Percentiles rank a stretch among this genome's conserved stretches.
phyloP scores from a whole-genome alignment of 2,113 vertebrate species.

The Hypanus sabinus region DNA sequence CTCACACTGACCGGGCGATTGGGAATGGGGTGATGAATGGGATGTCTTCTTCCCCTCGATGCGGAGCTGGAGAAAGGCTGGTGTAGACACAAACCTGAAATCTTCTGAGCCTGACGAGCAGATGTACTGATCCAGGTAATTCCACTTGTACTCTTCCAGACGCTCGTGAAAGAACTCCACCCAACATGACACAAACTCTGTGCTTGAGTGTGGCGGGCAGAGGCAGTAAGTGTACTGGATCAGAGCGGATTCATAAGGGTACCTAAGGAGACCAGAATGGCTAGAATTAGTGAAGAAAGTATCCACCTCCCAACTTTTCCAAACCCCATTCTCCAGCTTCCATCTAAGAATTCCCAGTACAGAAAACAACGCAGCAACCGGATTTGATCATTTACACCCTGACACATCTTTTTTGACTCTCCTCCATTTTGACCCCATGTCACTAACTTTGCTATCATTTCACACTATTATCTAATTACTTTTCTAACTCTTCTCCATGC shows the following conservation, averaged over 20 bases:
- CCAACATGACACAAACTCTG: slow-evolving; percentile 88
- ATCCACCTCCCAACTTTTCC: neutral
- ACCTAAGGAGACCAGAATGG: slow-evolving; percentile 55
- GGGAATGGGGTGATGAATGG: neutral
- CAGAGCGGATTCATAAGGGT: slow-evolving; percentile 86
- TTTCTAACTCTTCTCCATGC: neutral
- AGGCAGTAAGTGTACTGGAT: slow-evolving; percentile 93
- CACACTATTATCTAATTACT: neutral
- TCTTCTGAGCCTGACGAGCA: slow-evolving; percentile 94
- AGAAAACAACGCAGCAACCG: neutral
- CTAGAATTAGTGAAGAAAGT: too few species aligned
- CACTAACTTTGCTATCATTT: too few species aligned
- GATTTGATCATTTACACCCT: neutral
- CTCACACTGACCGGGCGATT: neutral
- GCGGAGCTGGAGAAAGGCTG: neutral
- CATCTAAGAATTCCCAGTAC: neutral
- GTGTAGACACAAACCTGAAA: slow-evolving; percentile 69
- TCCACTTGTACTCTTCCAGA: slow-evolving; percentile 97
- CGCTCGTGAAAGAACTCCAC: slow-evolving; percentile 93
- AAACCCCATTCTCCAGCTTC: neutral
- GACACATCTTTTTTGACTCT: neutral
- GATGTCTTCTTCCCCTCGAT: neutral
- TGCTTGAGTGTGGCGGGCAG: slow-evolving; percentile 82
- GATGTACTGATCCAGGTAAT: slow-evolving; percentile 97
- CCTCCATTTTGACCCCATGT: too few species aligned